Evolutionary conservation across 2,888 invertebrate species (phyloP), one percentile per base, ranked within the genome.

Genomic region (Philonicus albiceps): DNA sequence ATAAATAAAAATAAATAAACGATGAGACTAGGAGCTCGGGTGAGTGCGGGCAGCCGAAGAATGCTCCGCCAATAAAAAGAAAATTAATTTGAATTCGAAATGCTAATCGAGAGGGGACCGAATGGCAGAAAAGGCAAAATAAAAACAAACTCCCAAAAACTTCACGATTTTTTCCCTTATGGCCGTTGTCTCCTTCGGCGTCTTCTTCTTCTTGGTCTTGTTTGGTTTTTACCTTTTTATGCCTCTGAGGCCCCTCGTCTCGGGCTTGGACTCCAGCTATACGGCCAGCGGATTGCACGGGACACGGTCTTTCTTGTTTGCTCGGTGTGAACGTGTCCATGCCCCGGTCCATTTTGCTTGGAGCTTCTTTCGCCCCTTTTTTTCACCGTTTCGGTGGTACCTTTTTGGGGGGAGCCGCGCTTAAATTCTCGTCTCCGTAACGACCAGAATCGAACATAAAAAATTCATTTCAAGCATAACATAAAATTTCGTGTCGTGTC

Each of bases 401-500:
- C 27, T 13, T 22, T n/a, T 64, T 22, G 64, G 53, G 27, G 64
- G 64, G 81, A 49, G 37, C 31, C 55, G 74, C 53, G 1, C 53
- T 55, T 19, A 34, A 81, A 30, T 81, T 55, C 34, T 81, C 81
- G 55, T 81, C 81, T 81, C 31, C 19, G 22, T 34, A 55, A 81
- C 81, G 64, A 81, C 55, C 34, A n/a, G 53, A 81, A 81, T 81
- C 55, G n/a, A 81, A 81, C 64, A 81, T 64, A 64, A 81, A 81
- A 55, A 81, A 80, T 80, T 5, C 55, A 81, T 55, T 55, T 81
- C 53, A 85, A 31, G 53, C 53, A 74, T 74, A 85, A 85, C 85
- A 85, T 74, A 74, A 85, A 85, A 85, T 85, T 85, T 49, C 85
- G 43, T 85, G 85, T 85, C 85, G 85, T 81, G 81, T 55, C 81